A percentile compares a stretch with the other conserved stretches of the same genome.
phyloP scores from a whole-genome alignment of 2,888 invertebrate species.

The Tholera decimalis region DNA sequence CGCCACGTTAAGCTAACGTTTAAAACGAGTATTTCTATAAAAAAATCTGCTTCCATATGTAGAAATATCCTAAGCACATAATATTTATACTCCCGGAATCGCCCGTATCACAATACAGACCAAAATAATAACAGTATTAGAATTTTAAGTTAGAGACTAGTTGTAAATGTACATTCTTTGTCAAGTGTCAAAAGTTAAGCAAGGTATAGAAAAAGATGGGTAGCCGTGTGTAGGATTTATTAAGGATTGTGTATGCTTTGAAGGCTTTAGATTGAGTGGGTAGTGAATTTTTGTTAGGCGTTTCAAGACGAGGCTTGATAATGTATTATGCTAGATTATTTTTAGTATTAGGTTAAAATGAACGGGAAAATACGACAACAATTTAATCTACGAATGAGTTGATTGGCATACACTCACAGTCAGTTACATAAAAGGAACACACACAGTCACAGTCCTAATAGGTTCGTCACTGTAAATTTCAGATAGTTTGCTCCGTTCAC shows the following conservation, averaged over 20 bases:
- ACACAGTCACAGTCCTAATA: no score
- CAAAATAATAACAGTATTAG: conserved; percentile 65
- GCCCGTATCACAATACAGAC: conserved; percentile 61
- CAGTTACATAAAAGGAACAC: no score
- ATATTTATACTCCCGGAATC: conserved; percentile 25
- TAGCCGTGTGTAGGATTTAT: conserved; percentile 34
- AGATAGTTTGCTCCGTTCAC: no score
- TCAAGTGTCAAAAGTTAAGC: conserved; percentile 59
- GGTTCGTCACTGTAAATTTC: no score
- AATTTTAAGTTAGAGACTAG: conserved; percentile 44
- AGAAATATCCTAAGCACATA: conserved; percentile 1
- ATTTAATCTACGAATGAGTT: no score
- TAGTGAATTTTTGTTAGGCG: background rate
- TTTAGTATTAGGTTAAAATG: background rate
- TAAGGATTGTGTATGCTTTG: conserved; percentile 25
- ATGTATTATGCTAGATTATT: background rate
- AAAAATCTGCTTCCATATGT: conserved; percentile 13
- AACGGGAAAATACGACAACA: no score
- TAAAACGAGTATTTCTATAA: conserved; percentile 16
- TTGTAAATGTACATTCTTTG: conserved; percentile 53
- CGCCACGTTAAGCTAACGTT: conserved; percentile 28
- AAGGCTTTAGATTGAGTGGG: background rate
- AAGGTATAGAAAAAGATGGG: conserved; percentile 47
- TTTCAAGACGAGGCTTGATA: conserved; percentile 4
- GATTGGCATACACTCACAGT: no score